A percentile compares a stretch with the other conserved stretches of the same genome.
These are phyloP conservation scores for Umimayanthus kanabou DNA, from an alignment of 92 coral and sea anemone species.

Conservation along the genomic window DNA sequence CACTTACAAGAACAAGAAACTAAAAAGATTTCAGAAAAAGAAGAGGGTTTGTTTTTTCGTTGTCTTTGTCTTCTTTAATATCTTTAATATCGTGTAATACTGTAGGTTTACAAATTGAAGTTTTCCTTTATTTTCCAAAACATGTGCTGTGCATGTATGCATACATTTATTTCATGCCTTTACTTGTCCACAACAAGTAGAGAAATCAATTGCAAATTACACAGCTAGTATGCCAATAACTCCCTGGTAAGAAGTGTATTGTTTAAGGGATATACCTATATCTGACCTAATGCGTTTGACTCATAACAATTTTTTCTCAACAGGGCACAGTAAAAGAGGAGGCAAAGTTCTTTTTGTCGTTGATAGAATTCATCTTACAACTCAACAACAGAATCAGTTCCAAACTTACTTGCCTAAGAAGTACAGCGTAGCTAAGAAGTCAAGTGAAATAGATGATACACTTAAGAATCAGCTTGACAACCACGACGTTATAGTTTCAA, in stretches of 20 bases:
- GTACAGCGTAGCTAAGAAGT: conserved; percentile 67
- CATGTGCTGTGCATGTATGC: too few relatives aligned
- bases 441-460: conserved; percentile 66
- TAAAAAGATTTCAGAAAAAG: not conserved
- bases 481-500: conserved; percentile 74
- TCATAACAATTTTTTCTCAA: not conserved
- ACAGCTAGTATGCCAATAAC: too few relatives aligned
- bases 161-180: too few relatives aligned
- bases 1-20: conserved; percentile 42
- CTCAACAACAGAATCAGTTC: conserved; percentile 83
- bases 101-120: not conserved
- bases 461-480: conserved; percentile 56
- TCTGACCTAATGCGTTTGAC: not conserved
- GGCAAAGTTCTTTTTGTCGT: conserved; percentile 84
- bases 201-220: too few relatives aligned
- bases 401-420: conserved; percentile 65
- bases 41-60: not conserved
- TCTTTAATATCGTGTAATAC: not conserved
- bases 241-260: too few relatives aligned
- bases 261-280: not conserved
- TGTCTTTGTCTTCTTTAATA: not conserved
- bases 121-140: not conserved
- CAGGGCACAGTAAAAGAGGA: conserved; percentile 9
- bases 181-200: too few relatives aligned
- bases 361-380: conserved; percentile 86